Evolutionary conservation across 1,140 invertebrate species (phyloP), one percentile per base, ranked within the genome.

Genomic region (Macrocentrus cingulum): DNA sequence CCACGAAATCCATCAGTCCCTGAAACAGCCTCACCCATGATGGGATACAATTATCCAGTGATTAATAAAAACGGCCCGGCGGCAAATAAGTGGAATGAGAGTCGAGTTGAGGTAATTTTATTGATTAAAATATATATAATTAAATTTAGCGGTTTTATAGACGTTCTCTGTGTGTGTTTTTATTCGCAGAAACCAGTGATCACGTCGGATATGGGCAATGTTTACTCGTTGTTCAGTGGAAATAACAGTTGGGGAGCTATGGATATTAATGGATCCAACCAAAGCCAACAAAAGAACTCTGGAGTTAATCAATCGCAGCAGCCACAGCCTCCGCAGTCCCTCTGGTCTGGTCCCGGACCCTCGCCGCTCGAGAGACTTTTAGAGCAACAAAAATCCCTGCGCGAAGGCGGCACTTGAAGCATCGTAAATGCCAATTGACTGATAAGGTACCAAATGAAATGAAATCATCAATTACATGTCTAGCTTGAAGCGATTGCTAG

Each of bases 331-430:
- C 81, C 82, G 20, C 84, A 92, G 82, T 90, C 89, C 1, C 75
- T 92, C 9, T 93, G 91, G 88, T 87, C 88, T 22, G 87, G 87
- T 1, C 85, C 87, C 1, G 88, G 86, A 5, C 88, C 87, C 11
- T 91, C 89, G 11, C 90, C 90, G 0, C 76, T 93, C 20, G 90
- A 92, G 69, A 83, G 89, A 55, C 83, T 93, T 4, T 73, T 93
- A 37, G 90, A 92, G 68, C 88, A 90, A 66, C 90, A 93, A 75
- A 89, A 88, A 66, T 86, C 87, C 50, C 73, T 84, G 67, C 73
- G 80, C 41, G 77, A 75, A 42, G 72, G 73, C 20, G 74, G 36
- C 3, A 39, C 13, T 39, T 39, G 36, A 39, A 39, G 25, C 25
- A 29, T 5, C 4, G 4, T 9, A 9, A 29, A 29, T 9, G 25